Evolutionary conservation across 2,113 vertebrate genomes (phyloP), one percentile per base, ranked within the genome.

Genomic region (Channa argus): DNA sequence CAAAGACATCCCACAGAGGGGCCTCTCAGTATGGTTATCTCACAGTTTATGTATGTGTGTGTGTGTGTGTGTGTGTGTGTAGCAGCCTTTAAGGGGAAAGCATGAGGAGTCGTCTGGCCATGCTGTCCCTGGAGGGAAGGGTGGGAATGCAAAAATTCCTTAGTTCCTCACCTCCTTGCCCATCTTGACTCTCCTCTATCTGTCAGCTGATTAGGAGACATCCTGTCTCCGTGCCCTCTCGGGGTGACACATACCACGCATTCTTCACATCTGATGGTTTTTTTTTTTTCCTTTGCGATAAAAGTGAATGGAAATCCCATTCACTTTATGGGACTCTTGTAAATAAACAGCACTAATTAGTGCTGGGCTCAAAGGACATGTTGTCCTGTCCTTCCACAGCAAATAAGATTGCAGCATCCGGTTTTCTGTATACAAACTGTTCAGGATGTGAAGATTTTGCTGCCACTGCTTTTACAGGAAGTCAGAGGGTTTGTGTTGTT

Each of bases 331-430:
- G 55, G 39, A 41, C 56, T 46, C 37, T 13, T 59, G 66, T 63
- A 85, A 88, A 80, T 56, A 86, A 84, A 86, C 75, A 75, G 53
- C 1, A 52, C 44, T 5, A 74, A 77, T 79, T 76, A 74, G 66
- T 8, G 5, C 14, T 0, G 49, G 56, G 14, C 55, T 73, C 1
- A 2, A 41, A 71, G 75, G 62, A 74, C 67, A 50, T 36, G 39
- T 37, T 63, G 15, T 67, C 36, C 14, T 14, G 47, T 47, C 37
- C 54, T 11, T 45, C 10, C 14, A 12, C 38, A 15, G 2, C 3
- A 65, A 41, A 41, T 15, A 54, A 41, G 59, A 63, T 38, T 3
- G 0, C 39, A 13, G 47, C 61, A 65, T 89, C 67, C 52, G 33
- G n/a, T 56, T 1, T 46, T 69, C 11, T 80, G 56, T 50, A 56